Conservation (phyloP, 2,888 invertebrate species). For the Lepidocyrtinus sp. region DNA sequence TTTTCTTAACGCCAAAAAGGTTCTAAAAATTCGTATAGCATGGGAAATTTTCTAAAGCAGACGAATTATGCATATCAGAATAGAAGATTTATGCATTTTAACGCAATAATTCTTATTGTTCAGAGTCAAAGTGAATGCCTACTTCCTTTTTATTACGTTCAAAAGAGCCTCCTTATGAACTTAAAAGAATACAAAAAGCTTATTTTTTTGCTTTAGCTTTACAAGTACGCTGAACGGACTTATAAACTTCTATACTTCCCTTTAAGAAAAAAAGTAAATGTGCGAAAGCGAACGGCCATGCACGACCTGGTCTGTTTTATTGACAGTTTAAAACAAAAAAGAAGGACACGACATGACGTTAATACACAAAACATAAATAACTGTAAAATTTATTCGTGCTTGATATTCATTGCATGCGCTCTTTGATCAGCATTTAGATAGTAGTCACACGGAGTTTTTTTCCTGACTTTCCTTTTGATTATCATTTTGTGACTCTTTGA, state of each 20-base stretch:
- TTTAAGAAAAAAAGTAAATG: not conserved
- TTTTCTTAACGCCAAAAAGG: too few relatives aligned
- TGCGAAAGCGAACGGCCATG: conserved; percentile 9
- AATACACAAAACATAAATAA: conserved; percentile 17
- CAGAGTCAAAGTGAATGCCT: not conserved
- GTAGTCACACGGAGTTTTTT: conserved; percentile 1
- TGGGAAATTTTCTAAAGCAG: too few relatives aligned
- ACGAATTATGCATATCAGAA: too few relatives aligned
- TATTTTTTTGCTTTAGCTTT: not conserved
- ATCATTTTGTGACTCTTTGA: conserved; percentile 18
- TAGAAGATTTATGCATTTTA: not conserved
- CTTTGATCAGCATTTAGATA: not conserved
- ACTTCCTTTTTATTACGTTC: not conserved
- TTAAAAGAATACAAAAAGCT: not conserved
- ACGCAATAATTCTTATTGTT: not conserved
- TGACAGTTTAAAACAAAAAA: conserved; percentile 21
- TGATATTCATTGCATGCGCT: not conserved
- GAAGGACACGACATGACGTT: conserved; percentile 20
- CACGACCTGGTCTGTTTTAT: conserved; percentile 20
- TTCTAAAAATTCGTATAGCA: too few relatives aligned
- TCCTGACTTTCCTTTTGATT: conserved; percentile 14
- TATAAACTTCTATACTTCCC: not conserved
- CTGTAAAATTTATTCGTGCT: conserved; percentile 21
- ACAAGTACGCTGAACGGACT: too few relatives aligned
- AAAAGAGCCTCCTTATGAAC: not conserved